Conservation (phyloP, 1,140 invertebrate genomes). For the Goniozus legneri region DNA sequence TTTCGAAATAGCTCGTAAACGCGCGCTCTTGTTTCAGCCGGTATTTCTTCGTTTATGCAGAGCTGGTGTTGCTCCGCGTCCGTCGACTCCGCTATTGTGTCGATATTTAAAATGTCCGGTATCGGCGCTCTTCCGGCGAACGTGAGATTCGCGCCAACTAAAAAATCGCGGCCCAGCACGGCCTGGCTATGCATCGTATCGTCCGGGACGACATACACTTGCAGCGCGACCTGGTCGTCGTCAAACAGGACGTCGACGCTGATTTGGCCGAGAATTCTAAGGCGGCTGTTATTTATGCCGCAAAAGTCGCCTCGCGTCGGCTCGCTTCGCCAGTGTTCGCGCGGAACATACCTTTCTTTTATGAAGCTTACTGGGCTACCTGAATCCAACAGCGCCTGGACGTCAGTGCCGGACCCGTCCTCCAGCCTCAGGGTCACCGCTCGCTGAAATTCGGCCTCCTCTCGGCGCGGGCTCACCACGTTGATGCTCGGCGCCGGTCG, state of each 20-base stretch:
- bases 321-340: not conserved
- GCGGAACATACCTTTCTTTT: conserved; percentile 1
- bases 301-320: not conserved
- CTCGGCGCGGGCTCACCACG: not conserved
- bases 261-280: not conserved
- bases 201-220: not conserved
- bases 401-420: not conserved
- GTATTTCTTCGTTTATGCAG: conserved; percentile 2
- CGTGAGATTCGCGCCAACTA: not conserved
- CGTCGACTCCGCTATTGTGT: not conserved
- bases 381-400: conserved; percentile 1
- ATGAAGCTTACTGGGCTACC: conserved; percentile 10
- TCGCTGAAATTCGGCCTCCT: conserved; percentile 5
- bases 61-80: not conserved
- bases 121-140: not conserved
- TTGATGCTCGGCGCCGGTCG: not conserved
- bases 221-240: not conserved
- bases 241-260: not conserved
- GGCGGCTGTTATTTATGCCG: conserved; percentile 2
- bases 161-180: conserved; percentile 7
- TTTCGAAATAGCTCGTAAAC: not conserved
- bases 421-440: not conserved
- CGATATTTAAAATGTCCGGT: conserved; percentile 8
- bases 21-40: not conserved
- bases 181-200: not conserved